Evolutionary conservation across 1,140 invertebrate genomes (phyloP).

Genomic region (Harpegnathos saltator): DNA sequence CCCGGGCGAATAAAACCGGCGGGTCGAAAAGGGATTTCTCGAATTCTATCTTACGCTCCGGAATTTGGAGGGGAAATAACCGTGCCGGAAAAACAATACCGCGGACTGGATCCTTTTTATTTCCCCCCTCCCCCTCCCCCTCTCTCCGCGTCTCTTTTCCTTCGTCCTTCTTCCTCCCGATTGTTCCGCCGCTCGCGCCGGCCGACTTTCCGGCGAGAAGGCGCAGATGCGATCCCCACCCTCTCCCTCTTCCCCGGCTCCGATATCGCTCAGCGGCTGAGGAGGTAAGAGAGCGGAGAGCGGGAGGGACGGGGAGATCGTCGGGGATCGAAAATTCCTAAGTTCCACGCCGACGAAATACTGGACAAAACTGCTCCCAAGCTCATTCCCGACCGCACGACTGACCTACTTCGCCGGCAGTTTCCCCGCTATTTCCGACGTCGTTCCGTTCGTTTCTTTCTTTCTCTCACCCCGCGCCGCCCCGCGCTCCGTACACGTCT

Average conservation of each 20-base stretch:
- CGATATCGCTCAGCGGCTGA: no score
- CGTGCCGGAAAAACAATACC: slow-evolving; percentile 49
- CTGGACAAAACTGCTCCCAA: slow-evolving; percentile 50
- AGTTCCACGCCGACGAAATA: slow-evolving; percentile 48
- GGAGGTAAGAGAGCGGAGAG: no score
- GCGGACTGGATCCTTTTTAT: slow-evolving; percentile 31
- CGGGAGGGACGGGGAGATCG: slow-evolving; percentile 53
- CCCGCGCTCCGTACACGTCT: no score
- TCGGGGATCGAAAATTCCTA: slow-evolving; percentile 65
- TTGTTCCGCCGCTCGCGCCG: slow-evolving; percentile 41
- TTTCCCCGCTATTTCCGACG: slow-evolving; percentile 33
- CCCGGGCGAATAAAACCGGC: slow-evolving; percentile 30
- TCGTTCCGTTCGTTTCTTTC: slow-evolving; percentile 36
- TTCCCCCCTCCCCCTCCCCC: not conserved
- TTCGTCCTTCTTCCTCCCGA: not conserved
- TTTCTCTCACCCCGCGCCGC: slow-evolving; percentile 11
- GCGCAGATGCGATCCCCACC: slow-evolving; percentile 60
- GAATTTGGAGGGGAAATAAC: slow-evolving; percentile 59
- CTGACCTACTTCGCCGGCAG: slow-evolving; percentile 32
- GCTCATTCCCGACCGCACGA: slow-evolving; percentile 57
- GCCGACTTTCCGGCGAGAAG: slow-evolving; percentile 58
- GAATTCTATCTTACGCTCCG: slow-evolving; percentile 41
- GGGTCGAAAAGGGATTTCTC: slow-evolving; percentile 20
- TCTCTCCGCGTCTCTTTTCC: not conserved
- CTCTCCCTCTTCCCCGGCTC: no score